phyloP scores from a whole-genome alignment of 2,888 invertebrate species.

The Cephonodes hylas region DNA sequence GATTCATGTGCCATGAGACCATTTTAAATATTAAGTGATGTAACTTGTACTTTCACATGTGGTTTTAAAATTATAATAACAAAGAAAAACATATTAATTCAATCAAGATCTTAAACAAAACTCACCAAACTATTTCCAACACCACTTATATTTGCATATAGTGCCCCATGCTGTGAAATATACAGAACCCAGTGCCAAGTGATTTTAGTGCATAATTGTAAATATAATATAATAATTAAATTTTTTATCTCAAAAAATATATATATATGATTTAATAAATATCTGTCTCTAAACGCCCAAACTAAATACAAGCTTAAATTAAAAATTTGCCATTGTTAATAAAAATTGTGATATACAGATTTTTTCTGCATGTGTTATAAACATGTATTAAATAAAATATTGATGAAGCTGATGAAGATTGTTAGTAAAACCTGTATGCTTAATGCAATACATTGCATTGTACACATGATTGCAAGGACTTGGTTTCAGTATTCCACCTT shows the following conservation, averaged over 20 bases:
- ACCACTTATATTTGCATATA: constrained; percentile 24
- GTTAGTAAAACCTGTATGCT: constrained; percentile 82
- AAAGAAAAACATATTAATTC: not conserved
- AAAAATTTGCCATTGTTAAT: not conserved
- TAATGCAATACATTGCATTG: constrained; percentile 91
- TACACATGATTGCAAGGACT: constrained; percentile 86
- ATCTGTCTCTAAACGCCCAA: not conserved
- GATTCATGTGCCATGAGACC: too few relatives aligned
- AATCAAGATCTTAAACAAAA: too few relatives aligned
- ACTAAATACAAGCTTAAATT: not conserved
- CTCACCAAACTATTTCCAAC: not conserved
- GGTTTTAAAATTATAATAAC: not conserved
- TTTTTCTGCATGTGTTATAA: too few relatives aligned
- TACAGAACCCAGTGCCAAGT: constrained; percentile 34
- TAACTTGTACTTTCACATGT: too few relatives aligned
- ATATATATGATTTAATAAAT: not conserved
- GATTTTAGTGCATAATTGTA: not conserved
- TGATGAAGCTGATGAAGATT: not conserved
- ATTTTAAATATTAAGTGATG: too few relatives aligned
- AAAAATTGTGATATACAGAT: too few relatives aligned
- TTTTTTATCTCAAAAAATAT: not conserved
- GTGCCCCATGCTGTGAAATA: constrained; percentile 42
- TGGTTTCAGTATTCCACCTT: constrained; percentile 79
- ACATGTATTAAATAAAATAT: not conserved
- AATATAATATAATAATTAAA: not conserved